phyloP scores from a whole-genome alignment of 2,113 vertebrate genomes.

The Tricholaema leucomelas region DNA sequence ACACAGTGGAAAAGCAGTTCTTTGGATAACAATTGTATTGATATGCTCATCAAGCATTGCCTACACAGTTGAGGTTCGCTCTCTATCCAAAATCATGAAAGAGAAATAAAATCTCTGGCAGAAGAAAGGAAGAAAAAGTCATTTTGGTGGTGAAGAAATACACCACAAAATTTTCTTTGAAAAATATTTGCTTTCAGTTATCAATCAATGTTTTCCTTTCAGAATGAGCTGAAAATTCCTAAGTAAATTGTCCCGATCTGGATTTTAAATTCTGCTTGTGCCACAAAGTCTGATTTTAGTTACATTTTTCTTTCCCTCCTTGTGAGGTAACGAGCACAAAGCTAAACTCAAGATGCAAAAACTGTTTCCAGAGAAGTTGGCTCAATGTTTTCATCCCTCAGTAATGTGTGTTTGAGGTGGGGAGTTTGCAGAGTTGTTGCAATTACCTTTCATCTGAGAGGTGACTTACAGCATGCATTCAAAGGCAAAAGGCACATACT shows the following conservation, averaged over 20 bases:
- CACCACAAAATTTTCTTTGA: background rate
- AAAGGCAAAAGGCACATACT: too few relatives aligned
- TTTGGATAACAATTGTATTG: background rate
- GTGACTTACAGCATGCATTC: fast-evolving
- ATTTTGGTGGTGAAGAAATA: background rate
- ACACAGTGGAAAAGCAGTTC: background rate
- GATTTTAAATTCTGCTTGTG: background rate
- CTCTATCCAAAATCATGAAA: background rate
- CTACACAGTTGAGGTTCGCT: background rate
- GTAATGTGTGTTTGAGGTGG: too few relatives aligned
- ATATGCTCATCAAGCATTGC: background rate
- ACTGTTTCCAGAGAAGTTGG: background rate
- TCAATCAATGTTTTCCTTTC: background rate
- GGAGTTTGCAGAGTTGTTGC: background rate
- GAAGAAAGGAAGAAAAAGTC: background rate
- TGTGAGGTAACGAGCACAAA: background rate
- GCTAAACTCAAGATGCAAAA: background rate
- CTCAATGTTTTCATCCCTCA: background rate
- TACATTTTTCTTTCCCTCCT: too few relatives aligned
- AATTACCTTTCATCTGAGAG: background rate
- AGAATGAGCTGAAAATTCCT: background rate
- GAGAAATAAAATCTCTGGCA: background rate
- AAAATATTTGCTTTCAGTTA: background rate
- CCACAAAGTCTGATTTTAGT: background rate
- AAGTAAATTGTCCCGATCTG: background rate